These are phyloP conservation scores for Epizoanthus scotinus DNA, from an alignment of 92 coral and sea anemone species.

Conservation along the genomic window DNA sequence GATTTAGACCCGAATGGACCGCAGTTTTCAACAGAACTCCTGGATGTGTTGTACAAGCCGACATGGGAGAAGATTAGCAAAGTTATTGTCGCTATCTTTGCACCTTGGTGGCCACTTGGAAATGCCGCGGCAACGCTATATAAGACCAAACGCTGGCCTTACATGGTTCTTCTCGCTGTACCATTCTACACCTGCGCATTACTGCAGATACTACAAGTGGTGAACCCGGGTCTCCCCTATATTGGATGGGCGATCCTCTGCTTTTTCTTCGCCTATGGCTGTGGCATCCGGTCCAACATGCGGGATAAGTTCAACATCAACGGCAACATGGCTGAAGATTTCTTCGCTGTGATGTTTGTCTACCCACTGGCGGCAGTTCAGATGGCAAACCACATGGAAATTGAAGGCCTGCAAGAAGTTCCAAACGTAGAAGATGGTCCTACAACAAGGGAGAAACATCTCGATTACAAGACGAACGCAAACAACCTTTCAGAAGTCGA, in stretches of 20 bases:
- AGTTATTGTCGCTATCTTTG: conserved; percentile 59
- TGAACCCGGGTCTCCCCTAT: conserved; percentile 70
- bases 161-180: conserved; percentile 53
- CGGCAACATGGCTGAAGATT: conserved; percentile 78
- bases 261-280: conserved; percentile 64
- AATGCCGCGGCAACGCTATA: conserved; percentile 60
- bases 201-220: conserved; percentile 58
- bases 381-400: no score
- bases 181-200: conserved; percentile 69
- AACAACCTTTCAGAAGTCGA: no score
- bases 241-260: conserved; percentile 75
- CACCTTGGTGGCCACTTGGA: conserved; percentile 88
- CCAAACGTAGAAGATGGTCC: no score
- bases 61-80: conserved; percentile 37
- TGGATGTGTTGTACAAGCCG: conserved; percentile 69
- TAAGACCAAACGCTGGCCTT: conserved; percentile 32
- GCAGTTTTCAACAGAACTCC: conserved; percentile 60
- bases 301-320: conserved; percentile 71
- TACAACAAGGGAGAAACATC: no score
- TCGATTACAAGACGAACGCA: no score
- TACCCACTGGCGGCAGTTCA: conserved; percentile 84
- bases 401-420: no score
- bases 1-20: conserved; percentile 72
- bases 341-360: conserved; percentile 65
- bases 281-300: conserved; percentile 59